Evolutionary conservation across 2,797 vertebrate species (phyloP).

Genomic region (Melanotaenia parkinsoni): DNA sequence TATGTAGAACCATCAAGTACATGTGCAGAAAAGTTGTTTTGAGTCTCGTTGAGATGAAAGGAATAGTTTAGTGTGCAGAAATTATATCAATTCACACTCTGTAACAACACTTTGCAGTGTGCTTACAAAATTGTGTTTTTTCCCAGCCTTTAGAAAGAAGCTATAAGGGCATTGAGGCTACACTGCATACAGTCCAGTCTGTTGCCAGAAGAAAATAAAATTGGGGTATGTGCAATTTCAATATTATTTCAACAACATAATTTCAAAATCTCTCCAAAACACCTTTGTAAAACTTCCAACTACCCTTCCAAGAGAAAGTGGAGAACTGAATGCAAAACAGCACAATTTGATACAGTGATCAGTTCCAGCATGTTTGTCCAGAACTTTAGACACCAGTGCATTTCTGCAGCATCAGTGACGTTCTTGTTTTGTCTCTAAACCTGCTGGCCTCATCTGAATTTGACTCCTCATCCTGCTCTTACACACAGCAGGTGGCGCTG

Average conservation of each 20-base stretch:
- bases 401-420: too few species aligned
- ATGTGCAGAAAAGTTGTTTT: not conserved
- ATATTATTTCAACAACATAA: not conserved
- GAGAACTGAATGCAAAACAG: constrained; percentile 17
- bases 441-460: not conserved
- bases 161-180: not conserved
- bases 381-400: not conserved
- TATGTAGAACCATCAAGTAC: constrained; percentile 7
- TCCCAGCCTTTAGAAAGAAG: not conserved
- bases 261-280: not conserved
- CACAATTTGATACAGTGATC: constrained; percentile 3
- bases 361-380: not conserved
- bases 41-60: constrained; percentile 3
- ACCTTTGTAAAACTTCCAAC: not conserved
- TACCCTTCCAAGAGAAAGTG: not conserved
- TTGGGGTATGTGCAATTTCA: not conserved
- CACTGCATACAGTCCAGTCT: not conserved
- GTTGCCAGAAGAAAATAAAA: not conserved
- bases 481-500: constrained; percentile 4
- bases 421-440: not conserved
- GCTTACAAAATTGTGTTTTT: constrained; percentile 2
- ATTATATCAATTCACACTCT: constrained; percentile 22
- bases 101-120: not conserved
- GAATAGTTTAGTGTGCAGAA: constrained; percentile 1
- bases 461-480: not conserved